These are phyloP conservation scores for Cyphomyrus plagiostoma DNA, from an alignment of 2,113 vertebrate species.

Conservation along the genomic window DNA sequence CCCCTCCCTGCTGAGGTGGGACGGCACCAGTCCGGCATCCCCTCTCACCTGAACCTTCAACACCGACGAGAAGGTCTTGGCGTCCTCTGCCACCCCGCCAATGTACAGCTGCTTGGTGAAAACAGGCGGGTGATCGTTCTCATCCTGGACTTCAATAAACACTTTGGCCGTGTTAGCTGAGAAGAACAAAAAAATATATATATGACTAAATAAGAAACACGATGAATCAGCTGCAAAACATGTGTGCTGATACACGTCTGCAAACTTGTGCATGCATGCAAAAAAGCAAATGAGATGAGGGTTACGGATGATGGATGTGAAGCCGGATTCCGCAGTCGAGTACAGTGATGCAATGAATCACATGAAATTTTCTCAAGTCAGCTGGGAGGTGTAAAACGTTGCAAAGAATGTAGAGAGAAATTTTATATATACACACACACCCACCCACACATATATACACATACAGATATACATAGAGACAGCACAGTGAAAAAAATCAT, in stretches of 20 bases:
- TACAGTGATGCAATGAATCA: background rate
- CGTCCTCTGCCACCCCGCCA: conserved; percentile 89
- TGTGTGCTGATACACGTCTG: background rate
- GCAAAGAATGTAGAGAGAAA: background rate
- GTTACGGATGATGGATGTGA: background rate
- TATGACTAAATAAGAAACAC: conserved; percentile 13
- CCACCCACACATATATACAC: background rate
- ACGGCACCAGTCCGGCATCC: background rate
- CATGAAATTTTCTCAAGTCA: background rate
- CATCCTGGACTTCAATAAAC: conserved; percentile 82
- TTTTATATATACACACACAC: background rate
- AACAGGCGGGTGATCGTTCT: conserved; percentile 86
- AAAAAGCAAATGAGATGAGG: background rate
- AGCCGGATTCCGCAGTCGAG: background rate
- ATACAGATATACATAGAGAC: background rate
- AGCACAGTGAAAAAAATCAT: background rate
- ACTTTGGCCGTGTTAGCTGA: conserved; percentile 90
- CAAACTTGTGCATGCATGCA: background rate
- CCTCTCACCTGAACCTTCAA: conserved; percentile 81
- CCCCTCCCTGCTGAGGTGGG: background rate
- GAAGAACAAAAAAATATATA: conserved; percentile 27
- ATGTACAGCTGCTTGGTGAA: conserved; percentile 84
- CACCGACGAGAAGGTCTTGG: conserved; percentile 88
- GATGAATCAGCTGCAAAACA: background rate
- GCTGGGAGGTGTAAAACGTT: background rate